phyloP scores from a whole-genome alignment of 2,113 vertebrate species.

The Onychostoma macrolepis region DNA sequence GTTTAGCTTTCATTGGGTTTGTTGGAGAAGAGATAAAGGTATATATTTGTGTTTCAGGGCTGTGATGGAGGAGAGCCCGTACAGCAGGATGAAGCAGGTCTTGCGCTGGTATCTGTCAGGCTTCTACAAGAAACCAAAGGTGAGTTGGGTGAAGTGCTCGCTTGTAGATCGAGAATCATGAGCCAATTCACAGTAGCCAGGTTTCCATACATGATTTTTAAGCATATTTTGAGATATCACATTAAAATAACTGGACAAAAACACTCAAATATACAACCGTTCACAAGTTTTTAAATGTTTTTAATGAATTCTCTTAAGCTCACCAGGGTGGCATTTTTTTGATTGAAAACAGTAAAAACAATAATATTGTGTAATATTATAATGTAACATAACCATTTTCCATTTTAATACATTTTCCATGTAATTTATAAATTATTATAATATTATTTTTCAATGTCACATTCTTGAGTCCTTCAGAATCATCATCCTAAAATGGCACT shows the following conservation, averaged over 20 bases:
- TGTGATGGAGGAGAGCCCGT: slow-evolving; percentile 82
- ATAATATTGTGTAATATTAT: no score
- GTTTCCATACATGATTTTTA: not conserved
- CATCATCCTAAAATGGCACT: no score
- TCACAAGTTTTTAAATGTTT: no score
- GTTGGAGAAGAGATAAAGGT: not conserved
- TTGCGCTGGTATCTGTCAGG: slow-evolving; percentile 92
- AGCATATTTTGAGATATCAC: not conserved
- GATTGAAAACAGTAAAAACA: no score
- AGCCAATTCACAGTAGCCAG: not conserved
- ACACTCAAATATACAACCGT: not conserved
- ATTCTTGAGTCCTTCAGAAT: no score
- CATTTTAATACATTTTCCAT: no score
- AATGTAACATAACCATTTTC: no score
- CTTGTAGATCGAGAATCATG: not conserved
- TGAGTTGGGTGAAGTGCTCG: slow-evolving; percentile 61
- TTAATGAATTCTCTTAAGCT: not conserved
- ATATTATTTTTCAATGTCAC: no score
- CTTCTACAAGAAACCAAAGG: slow-evolving; percentile 97
- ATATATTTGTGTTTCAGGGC: slow-evolving; percentile 73
- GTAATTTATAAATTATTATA: no score
- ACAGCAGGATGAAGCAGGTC: slow-evolving; percentile 88
- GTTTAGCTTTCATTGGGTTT: not conserved
- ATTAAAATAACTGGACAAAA: not conserved
- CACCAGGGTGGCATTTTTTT: no score